phyloP scores from a whole-genome alignment of 2,113 vertebrate genomes.

The Ochotona curzoniae region DNA sequence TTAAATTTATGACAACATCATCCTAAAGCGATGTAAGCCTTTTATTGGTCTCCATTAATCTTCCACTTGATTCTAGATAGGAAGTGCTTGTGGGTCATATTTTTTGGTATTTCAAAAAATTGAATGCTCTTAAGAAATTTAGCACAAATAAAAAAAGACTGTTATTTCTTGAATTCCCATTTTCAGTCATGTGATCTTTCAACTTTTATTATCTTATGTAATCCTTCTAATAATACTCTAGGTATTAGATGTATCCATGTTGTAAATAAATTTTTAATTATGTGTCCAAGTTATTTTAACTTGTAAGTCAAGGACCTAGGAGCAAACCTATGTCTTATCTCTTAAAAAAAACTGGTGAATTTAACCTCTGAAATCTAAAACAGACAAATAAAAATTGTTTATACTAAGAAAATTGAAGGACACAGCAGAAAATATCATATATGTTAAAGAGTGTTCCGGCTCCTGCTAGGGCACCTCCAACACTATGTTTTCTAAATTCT shows the following conservation, averaged over 20 bases:
- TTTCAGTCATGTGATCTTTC: neutral
- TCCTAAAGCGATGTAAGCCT: neutral
- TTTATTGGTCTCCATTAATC: neutral
- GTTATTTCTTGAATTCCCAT: neutral
- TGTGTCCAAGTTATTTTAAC: conserved; percentile 6
- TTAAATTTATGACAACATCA: neutral
- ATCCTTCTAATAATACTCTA: neutral
- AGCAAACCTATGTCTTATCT: neutral
- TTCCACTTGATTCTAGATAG: neutral
- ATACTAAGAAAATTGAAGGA: neutral
- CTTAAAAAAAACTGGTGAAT: neutral
- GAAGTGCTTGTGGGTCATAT: neutral
- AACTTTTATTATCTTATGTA: neutral
- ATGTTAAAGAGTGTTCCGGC: neutral
- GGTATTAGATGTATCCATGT: neutral
- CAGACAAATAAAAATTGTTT: neutral
- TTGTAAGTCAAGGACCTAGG: neutral
- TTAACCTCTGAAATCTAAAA: neutral
- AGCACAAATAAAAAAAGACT: neutral
- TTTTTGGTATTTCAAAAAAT: neutral
- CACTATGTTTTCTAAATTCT: neutral
- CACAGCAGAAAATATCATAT: neutral
- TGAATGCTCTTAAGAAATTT: neutral
- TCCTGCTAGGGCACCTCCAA: neutral
- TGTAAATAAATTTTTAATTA: conserved; percentile 12